A percentile compares a stretch with the other conserved stretches of the same genome.
Conservation (phyloP, 1,140 invertebrate species). For the Xylocopa sonorina region DNA sequence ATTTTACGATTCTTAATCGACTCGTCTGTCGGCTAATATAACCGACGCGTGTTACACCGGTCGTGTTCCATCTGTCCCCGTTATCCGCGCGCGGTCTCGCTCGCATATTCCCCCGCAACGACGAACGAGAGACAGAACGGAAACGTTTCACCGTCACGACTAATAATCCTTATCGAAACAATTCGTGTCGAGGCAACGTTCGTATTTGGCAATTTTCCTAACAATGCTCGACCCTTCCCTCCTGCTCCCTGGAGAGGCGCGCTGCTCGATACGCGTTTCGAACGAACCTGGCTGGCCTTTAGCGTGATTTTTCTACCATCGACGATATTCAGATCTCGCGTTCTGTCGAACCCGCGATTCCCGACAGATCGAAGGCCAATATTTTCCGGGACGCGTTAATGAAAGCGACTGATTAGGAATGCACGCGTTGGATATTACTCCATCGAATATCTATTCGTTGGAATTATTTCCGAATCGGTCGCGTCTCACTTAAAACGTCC, state of each 20-base stretch:
- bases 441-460: too few species aligned
- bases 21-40: constrained; percentile 13
- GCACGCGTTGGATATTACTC: too few species aligned
- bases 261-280: neutral
- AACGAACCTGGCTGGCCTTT: neutral
- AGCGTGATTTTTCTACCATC: too few species aligned
- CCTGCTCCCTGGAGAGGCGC: neutral
- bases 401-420: neutral
- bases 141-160: constrained; percentile 3
- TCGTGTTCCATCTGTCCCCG: neutral
- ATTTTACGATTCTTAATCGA: constrained; percentile 26
- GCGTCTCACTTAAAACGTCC: too few species aligned
- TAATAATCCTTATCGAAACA: constrained; percentile 34
- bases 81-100: neutral
- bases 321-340: too few species aligned
- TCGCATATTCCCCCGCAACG: neutral
- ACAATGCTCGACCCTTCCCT: neutral
- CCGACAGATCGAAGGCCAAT: too few species aligned
- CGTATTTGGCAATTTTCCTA: constrained; percentile 39
- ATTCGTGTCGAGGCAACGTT: neutral
- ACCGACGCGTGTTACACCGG: constrained; percentile 2
- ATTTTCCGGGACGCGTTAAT: neutral
- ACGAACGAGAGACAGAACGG: too few species aligned
- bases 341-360: too few species aligned
- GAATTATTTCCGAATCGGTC: too few species aligned